Evolutionary conservation across 2,888 invertebrate species (phyloP).

Genomic region (Anodontia alba): DNA sequence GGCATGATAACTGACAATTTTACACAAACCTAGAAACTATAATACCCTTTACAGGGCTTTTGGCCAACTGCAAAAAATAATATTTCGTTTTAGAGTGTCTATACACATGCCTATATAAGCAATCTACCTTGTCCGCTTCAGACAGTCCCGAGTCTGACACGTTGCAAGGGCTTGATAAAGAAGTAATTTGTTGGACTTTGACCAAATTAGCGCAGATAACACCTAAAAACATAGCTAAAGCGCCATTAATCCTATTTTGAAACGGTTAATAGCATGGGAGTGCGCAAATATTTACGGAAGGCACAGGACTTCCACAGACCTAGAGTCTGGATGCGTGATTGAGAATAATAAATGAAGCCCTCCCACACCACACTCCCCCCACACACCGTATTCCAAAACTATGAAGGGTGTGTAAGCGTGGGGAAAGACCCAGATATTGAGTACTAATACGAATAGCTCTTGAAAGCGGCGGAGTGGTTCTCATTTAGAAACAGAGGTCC

Average conservation of each 20-base stretch:
- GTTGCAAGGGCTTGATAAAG: not conserved
- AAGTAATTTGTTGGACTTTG: not conserved
- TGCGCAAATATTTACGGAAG: not conserved
- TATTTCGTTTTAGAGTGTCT: too few relatives aligned
- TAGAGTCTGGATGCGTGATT: not conserved
- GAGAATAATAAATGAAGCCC: not conserved
- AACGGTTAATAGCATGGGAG: not conserved
- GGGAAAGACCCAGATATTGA: not conserved
- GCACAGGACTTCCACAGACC: not conserved
- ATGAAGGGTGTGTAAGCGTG: not conserved
- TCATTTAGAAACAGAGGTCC: conserved; percentile 1
- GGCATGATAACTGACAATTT: too few relatives aligned
- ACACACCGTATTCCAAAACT: not conserved
- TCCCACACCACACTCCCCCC: too few relatives aligned
- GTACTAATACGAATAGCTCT: not conserved
- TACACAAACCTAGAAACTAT: too few relatives aligned
- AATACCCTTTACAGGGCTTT: too few relatives aligned
- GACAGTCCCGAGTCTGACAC: not conserved
- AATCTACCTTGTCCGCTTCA: not conserved
- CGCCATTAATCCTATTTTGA: not conserved
- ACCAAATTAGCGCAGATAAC: too few relatives aligned
- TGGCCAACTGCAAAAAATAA: too few relatives aligned
- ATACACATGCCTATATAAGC: too few relatives aligned
- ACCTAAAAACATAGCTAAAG: not conserved
- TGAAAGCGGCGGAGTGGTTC: not conserved